Base-by-base conservation (phyloP, 1,140 invertebrate species). In the Neuroterus valhalla region DNA sequence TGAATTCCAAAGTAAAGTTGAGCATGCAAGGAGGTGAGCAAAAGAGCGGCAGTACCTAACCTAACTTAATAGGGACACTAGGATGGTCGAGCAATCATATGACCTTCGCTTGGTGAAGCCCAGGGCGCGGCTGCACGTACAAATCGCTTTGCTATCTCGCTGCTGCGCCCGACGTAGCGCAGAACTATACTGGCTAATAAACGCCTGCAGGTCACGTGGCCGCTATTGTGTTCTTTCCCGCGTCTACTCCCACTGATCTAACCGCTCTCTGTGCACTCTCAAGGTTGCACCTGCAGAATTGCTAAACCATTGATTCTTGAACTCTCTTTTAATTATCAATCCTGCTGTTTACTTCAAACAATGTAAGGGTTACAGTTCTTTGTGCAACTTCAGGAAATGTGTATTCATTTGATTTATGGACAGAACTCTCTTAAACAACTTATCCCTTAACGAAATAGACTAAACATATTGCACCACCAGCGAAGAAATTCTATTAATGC, bases 1-100 rank as follows among this genome's bases (percentile, higher is more conserved):
- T 50, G 62, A 79, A 84, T 85, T 85, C 84, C 80, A 71, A 72
- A 55, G 75, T 80, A 52, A 85, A 85, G 82, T 86, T 79, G 80
- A 82, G 84, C 81, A 85, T 77, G 78, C 75, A 71, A 66, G 42
- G 72, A 68, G 79, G n/a, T 69, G 52, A 68, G 66, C 38, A 71
- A 66, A 78, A 70, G 72, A 73, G 72, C 70, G 77, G 72, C 76
- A 77, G 76, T 69, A 71, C 72, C 71, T 78, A 81, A 78, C 79
- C 75, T 77, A 74, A 76, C 79, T 76, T 73, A 78, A 78, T 81
- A 78, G 70, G 74, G 75, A 26, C 74, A 78, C 70, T 66, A 71
- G 73, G 74, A 74, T 80, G 75, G 74, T 74, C 76, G 77, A 77
- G 68, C 75, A 75, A 73, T 81, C 76, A 81, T 78, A 76, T 67